Evolutionary conservation across 2,888 invertebrate species (phyloP).

Genomic region (Cantharis rustica): DNA sequence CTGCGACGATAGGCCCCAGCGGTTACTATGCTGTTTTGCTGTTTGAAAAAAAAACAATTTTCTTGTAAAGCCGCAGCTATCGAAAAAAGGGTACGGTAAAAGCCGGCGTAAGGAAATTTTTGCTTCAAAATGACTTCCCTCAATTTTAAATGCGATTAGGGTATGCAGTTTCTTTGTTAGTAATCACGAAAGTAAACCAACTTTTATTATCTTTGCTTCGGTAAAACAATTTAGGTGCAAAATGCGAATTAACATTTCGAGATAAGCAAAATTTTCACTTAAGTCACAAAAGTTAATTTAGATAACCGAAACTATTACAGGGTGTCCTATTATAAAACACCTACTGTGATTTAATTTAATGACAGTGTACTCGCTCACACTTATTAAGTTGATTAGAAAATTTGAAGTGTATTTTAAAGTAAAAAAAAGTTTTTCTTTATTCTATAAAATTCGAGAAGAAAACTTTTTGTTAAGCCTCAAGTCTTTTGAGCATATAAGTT

Average conservation of each 20-base stretch:
- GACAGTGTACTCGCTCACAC: neutral
- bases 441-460: neutral
- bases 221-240: neutral
- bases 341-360: neutral
- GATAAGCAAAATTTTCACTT: neutral
- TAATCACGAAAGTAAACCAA: neutral
- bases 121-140: neutral
- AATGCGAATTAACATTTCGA: neutral
- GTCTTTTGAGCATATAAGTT: neutral
- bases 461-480: neutral
- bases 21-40: neutral
- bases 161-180: neutral
- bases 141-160: neutral
- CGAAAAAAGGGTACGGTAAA: neutral
- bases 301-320: neutral
- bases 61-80: neutral
- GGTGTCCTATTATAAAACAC: neutral
- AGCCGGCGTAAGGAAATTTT: neutral
- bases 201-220: neutral
- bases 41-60: neutral
- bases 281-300: neutral
- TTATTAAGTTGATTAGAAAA: neutral
- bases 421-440: neutral
- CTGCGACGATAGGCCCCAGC: neutral
- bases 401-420: neutral